These are phyloP conservation scores for Hirtodrosophila confusa DNA, from an alignment of 2,888 invertebrate species.

Conservation along the genomic window DNA sequence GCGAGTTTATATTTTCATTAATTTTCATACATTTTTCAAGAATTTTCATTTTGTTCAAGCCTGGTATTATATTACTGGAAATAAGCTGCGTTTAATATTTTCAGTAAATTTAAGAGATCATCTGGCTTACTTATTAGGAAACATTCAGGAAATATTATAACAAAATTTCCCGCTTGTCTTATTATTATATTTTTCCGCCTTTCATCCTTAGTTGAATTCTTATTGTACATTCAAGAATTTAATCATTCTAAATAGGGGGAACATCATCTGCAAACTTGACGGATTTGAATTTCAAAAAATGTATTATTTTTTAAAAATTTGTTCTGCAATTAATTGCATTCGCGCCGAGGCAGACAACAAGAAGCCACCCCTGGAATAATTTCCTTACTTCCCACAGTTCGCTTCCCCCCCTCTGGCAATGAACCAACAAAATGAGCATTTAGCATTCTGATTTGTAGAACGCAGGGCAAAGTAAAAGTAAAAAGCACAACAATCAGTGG, in stretches of 20 bases:
- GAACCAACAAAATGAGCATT: slow-evolving; percentile 76
- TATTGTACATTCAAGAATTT: too few relatives aligned
- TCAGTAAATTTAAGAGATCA: too few relatives aligned
- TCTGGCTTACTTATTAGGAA: too few relatives aligned
- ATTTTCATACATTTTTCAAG: slow-evolving; percentile 4
- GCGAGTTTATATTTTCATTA: slow-evolving; percentile 2
- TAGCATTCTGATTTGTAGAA: slow-evolving; percentile 67
- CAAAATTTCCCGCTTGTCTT: too few relatives aligned
- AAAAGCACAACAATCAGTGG: slow-evolving; percentile 53
- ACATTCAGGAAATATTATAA: too few relatives aligned
- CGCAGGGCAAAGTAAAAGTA: slow-evolving; percentile 22
- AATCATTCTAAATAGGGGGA: too few relatives aligned
- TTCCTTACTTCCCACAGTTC: slow-evolving; percentile 7
- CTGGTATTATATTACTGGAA: too few relatives aligned
- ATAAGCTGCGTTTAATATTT: too few relatives aligned
- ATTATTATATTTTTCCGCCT: too few relatives aligned
- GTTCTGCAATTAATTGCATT: slow-evolving; percentile 58
- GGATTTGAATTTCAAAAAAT: slow-evolving; percentile 12
- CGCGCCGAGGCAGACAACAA: slow-evolving; percentile 17
- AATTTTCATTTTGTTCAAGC: background rate
- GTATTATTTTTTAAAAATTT: slow-evolving; percentile 35
- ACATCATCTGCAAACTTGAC: background rate
- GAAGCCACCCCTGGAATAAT: slow-evolving; percentile 19
- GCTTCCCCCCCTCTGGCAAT: background rate
- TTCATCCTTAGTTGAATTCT: too few relatives aligned